phyloP scores from a whole-genome alignment of 2,113 vertebrate genomes.

The Engystomops pustulosus region DNA sequence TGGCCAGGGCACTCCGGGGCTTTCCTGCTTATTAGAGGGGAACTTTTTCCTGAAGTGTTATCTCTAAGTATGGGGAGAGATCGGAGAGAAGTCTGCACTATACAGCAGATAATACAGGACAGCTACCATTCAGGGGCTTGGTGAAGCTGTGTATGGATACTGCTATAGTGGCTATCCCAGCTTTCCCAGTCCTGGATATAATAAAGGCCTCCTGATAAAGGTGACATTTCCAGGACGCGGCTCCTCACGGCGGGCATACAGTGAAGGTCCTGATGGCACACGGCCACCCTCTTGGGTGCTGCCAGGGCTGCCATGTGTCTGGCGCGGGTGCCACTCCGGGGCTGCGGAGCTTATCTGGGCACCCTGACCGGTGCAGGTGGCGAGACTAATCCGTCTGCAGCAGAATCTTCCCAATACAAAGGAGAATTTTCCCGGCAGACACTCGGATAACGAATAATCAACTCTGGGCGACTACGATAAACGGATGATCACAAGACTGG shows the following conservation, averaged over 20 bases:
- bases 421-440: background rate
- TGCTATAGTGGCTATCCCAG: too few species aligned
- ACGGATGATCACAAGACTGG: background rate
- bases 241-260: too few species aligned
- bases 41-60: too few species aligned
- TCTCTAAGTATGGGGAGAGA: too few species aligned
- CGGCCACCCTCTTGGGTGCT: background rate
- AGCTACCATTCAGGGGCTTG: too few species aligned
- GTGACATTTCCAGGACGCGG: background rate
- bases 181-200: background rate
- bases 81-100: too few species aligned
- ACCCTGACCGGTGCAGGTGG: background rate
- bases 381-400: background rate
- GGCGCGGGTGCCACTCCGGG: background rate
- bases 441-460: background rate
- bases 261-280: background rate
- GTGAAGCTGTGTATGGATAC: too few species aligned
- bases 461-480: background rate
- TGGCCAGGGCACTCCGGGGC: too few species aligned
- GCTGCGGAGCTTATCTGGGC: background rate
- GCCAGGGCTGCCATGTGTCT: background rate
- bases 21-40: too few species aligned
- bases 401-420: background rate
- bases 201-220: background rate
- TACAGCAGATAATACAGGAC: too few species aligned